Evolutionary conservation across 2,888 invertebrate genomes (phyloP).

Genomic region (Rhogogaster chlorosoma): DNA sequence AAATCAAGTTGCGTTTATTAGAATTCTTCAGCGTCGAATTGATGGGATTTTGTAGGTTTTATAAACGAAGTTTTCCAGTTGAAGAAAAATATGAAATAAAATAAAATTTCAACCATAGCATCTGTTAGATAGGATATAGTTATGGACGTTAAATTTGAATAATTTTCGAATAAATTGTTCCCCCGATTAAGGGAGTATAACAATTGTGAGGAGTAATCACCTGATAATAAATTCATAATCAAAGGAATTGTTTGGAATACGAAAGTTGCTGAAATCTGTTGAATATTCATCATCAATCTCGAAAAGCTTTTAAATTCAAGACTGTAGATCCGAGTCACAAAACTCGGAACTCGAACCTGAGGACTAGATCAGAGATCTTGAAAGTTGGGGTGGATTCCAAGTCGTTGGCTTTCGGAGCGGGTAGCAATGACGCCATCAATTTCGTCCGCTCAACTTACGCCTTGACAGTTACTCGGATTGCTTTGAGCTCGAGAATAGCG

Average conservation of each 20-base stretch:
- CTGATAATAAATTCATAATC: constrained; percentile 20
- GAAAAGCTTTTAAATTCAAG: constrained; percentile 37
- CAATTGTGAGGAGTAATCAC: constrained; percentile 1
- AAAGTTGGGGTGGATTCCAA: constrained; percentile 45
- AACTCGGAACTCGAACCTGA: constrained; percentile 19
- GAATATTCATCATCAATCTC: constrained; percentile 18
- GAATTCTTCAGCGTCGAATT: neutral
- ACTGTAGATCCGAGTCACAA: neutral
- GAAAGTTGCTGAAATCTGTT: constrained; percentile 13
- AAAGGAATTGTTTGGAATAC: neutral
- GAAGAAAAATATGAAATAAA: neutral
- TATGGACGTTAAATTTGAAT: neutral
- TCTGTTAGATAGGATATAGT: neutral
- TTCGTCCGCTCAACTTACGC: constrained; percentile 51
- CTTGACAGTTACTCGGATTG: constrained; percentile 50
- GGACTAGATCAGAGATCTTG: constrained; percentile 40
- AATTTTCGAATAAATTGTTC: neutral
- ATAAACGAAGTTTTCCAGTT: neutral
- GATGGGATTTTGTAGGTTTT: neutral
- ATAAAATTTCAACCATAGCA: neutral
- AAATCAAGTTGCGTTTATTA: neutral
- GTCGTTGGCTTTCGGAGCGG: constrained; percentile 44
- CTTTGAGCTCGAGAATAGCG: constrained; percentile 34
- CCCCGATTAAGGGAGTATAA: neutral
- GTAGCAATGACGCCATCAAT: constrained; percentile 51